These are phyloP conservation scores for Heliconius himera DNA, from an alignment of 1,140 invertebrate species.

Conservation along the genomic window DNA sequence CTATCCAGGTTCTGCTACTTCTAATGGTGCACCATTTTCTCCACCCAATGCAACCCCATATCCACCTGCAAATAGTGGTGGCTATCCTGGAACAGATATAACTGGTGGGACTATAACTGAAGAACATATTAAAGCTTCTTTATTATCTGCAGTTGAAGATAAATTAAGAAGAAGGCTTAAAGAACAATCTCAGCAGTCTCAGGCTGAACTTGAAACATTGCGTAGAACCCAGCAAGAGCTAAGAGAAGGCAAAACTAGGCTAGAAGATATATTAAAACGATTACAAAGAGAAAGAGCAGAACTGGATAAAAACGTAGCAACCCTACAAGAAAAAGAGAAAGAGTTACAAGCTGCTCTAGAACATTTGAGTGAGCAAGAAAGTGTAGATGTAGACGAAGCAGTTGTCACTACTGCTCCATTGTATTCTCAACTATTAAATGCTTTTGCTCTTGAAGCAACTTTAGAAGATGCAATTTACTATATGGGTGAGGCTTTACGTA, in stretches of 20 bases:
- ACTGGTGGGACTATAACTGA: slow-evolving; percentile 93
- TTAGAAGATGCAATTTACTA: slow-evolving; percentile 99
- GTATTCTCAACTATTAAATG: slow-evolving; percentile 97
- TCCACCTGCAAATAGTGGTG: slow-evolving; percentile 67
- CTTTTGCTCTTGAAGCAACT: slow-evolving; percentile 98
- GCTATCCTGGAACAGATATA: slow-evolving; percentile 69
- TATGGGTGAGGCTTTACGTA: slow-evolving; percentile 96
- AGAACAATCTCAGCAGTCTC: slow-evolving; percentile 93
- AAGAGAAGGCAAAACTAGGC: slow-evolving; percentile 90
- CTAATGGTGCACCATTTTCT: slow-evolving; percentile 65
- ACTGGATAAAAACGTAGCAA: slow-evolving; percentile 91
- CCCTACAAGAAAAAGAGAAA: slow-evolving; percentile 92
- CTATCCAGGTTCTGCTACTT: slow-evolving; percentile 64
- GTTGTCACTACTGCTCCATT: slow-evolving; percentile 97
- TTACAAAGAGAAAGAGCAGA: slow-evolving; percentile 93
- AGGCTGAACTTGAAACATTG: slow-evolving; percentile 95
- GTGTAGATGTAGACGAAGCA: slow-evolving; percentile 96
- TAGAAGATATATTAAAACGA: slow-evolving; percentile 91
- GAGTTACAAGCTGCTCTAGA: slow-evolving; percentile 92
- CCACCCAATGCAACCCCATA: slow-evolving; percentile 69
- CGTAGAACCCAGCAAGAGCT: slow-evolving; percentile 94
- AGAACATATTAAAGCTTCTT: slow-evolving; percentile 96
- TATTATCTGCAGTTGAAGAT: slow-evolving; percentile 97
- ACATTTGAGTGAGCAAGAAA: slow-evolving; percentile 89
- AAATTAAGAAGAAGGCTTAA: slow-evolving; percentile 93